Base-by-base conservation (phyloP, 1,140 invertebrate species). In the Xylocopa sonorina region DNA sequence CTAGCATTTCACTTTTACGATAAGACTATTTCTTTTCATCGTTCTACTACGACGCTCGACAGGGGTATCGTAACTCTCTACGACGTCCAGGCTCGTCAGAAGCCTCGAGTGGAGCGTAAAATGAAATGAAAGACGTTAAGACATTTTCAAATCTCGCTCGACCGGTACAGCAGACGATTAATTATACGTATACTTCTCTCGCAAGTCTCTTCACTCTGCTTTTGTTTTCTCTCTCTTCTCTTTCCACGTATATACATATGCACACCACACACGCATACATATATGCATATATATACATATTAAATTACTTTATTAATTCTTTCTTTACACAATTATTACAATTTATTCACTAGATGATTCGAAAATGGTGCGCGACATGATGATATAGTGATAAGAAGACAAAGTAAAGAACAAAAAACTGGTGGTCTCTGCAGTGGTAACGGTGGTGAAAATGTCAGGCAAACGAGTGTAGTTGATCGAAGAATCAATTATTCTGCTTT, bases 311-410 rank as follows among this genome's bases (percentile, higher is more conserved):
- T 88, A 88, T 87, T 82, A 81, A 82, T 85, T 68, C 68, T 82
- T 85, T 81, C 63, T 88, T 84, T 88, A 87, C 83, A 89, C 78
- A 89, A 86, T 84, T 78, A 81, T 87, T 89, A 89, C 81, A 88
- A 71, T 86, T 88, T 72, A 78, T 80, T 76, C 67, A 67, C 80
- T 81, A 84, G 58, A 73, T 80, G 80, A 81, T 76, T 81, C 62
- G 68, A 85, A 82, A n/a, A 81, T 57, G 63, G 71, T 82, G 72
- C 71, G 68, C 71, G 68, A 87, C 75, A 88, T 83, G 75, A 83
- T 72, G 66, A 58, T 81, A 58, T 60, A 46, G 58, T 64, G 58
- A 69, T 68, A 82, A 38, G 58, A 29, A 53, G 60, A 57, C 63
- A 63, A 82, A 74, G 67, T 57, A 50, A 73, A 79, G 50, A 83